Evolutionary conservation across 2,797 vertebrate genomes (phyloP), one percentile per base, ranked within the genome.

Genomic region (Lindbergichthys nudifrons): DNA sequence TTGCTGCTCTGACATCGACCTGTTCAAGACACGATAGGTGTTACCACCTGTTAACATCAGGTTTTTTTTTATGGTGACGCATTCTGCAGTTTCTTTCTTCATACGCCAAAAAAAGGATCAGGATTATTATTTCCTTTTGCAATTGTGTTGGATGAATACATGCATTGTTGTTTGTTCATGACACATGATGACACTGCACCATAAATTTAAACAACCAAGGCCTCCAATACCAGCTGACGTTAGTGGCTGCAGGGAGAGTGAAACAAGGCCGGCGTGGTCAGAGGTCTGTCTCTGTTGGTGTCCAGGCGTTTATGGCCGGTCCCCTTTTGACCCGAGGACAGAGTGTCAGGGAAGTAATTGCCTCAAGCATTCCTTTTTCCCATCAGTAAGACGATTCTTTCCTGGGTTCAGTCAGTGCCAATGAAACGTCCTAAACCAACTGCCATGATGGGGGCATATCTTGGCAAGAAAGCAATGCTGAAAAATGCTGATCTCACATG

Each of bases 221-320:
- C 82, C 69, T 85, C 76, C 63, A 88, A 79, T 65, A 79, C 72
- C 84, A 87, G 89, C 83, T 87, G 84, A 89, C 56, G 15, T 75
- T 58, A 65, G 73, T 54, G 82, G 70, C 72, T 80, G 73, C 67
- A 79, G 69, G 78, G 86, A 90, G 83, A 92, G 87, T 78, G 83
- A 91, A 89, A 89, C 83, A 82, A 82, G 85, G 87, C 73, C 77
- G 41, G 73, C 42, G 75, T 88, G 90, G 85, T 91, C 89, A 91
- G 91, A 85, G 88, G 86, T 88, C 90, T 68, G 78, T 79, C 85
- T 90, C 88, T 87, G 90, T 91, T 91, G 91, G 88, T 91, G 88
- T 92, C 91, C 87, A 59, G 74, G 82, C 78, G 43, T 93, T 93
- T 92, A 92, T 86, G 82, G 78, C 68, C 10, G 12, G 10, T 84